Evolutionary conservation across 2,113 vertebrate genomes (phyloP), one percentile per base, ranked within the genome.

Genomic region (Hydropotes inermis): DNA sequence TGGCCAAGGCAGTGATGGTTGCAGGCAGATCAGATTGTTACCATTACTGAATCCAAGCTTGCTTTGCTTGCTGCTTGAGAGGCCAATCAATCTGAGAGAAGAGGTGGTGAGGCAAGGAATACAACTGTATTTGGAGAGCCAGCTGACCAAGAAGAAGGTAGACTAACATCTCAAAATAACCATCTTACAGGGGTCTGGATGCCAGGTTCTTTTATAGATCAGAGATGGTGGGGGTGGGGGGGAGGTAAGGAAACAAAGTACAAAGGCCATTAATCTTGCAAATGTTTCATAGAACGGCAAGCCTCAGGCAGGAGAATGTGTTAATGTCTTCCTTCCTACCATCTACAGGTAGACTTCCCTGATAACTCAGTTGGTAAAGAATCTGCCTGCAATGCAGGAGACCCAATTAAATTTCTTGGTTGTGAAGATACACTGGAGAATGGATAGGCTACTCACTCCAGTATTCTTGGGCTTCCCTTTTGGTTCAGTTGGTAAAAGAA

Each of bases 371-470:
- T 67, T 36, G 64, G 64, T 67, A 36, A 67, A 67, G 8, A 67
- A 67, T 67, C 64, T 36, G 19, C 33, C 4, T 67, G 16, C 64
- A 36, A 67, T 36, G 33, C 4, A 36, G 64, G 8, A 10, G 64
- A 67, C 17, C 64, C 17, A 0, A 0, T 36, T 67, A 17, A 36
- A 2, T 67, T 36, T 1, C 64, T 67, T 8, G 33, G 1, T n/a
- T 67, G 16, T 33, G 33, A 10, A 67, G 61, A 67, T 67, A 16
- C 1, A 0, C 16, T 64, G 33, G 33, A 67, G 61, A 67, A 67
- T 17, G 33, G 33, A n/a, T n/a, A 67, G 33, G 61, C 33, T 67
- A 19, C 33, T 1, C 33, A n/a, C 4, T 67, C 16, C 16, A 4
- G 7, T 67, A n/a, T 67, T 67, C 61, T n/a, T n/a, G 61, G 61